Evolutionary conservation across 2,113 vertebrate species (phyloP).

Genomic region (Sprattus sprattus): DNA sequence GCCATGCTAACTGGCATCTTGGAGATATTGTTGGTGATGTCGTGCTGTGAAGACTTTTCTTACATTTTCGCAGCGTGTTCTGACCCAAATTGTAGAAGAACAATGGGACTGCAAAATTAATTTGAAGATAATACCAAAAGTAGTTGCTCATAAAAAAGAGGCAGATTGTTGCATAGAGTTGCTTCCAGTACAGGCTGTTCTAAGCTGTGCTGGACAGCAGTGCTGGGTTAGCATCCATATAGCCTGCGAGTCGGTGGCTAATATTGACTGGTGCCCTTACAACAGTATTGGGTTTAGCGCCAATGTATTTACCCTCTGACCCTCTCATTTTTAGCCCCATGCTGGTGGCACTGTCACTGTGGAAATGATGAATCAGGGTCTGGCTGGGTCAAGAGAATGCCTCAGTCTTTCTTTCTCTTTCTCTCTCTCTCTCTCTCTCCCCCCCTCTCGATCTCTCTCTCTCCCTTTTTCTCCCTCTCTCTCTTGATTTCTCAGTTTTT

Average conservation of each 20-base stretch:
- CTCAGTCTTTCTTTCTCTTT: conserved; percentile 14
- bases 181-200: background rate
- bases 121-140: too few relatives aligned
- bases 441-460: background rate
- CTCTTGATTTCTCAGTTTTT: background rate
- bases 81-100: too few relatives aligned
- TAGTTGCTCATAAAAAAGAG: too few relatives aligned
- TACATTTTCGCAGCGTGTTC: too few relatives aligned
- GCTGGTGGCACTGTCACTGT: conserved; percentile 25
- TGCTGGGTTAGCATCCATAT: background rate
- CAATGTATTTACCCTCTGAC: conserved; percentile 37
- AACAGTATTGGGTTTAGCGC: background rate
- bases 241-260: conserved; percentile 14
- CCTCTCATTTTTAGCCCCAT: background rate
- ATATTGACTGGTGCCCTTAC: conserved; percentile 25
- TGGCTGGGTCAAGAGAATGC: background rate
- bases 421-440: background rate
- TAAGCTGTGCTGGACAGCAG: background rate
- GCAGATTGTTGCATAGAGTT: too few relatives aligned
- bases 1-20: too few relatives aligned
- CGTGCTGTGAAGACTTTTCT: too few relatives aligned
- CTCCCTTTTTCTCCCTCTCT: conserved; percentile 7
- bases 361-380: conserved; percentile 33
- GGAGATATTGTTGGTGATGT: too few relatives aligned
- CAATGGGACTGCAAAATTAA: too few relatives aligned